Evolutionary conservation across 2,888 invertebrate species (phyloP).

Genomic region (Sphecodes monilicornis): DNA sequence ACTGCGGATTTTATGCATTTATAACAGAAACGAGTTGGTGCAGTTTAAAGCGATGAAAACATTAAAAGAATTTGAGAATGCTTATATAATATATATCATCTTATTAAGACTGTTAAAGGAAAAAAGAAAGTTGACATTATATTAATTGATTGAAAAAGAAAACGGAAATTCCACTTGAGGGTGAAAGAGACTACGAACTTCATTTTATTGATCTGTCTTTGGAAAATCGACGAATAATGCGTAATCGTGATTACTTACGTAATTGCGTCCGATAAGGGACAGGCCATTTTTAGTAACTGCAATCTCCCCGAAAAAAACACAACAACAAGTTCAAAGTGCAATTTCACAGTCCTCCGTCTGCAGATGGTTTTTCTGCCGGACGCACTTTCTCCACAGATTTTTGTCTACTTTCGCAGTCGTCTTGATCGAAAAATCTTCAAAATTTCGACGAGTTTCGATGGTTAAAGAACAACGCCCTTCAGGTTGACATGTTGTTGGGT

Average conservation of each 20-base stretch:
- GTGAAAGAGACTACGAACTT: no score
- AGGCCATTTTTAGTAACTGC: slow-evolving; percentile 55
- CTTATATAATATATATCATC: no score
- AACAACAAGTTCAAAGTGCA: neutral
- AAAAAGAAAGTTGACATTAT: neutral
- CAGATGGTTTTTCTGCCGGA: neutral
- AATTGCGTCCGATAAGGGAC: slow-evolving; percentile 54
- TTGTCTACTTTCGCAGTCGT: neutral
- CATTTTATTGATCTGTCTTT: neutral
- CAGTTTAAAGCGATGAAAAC: neutral
- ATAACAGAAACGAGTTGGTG: neutral
- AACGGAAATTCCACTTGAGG: neutral
- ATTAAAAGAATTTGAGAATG: neutral
- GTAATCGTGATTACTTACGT: slow-evolving; percentile 55
- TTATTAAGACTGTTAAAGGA: no score
- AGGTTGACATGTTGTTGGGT: slow-evolving; percentile 23
- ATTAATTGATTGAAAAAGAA: neutral
- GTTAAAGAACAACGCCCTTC: neutral
- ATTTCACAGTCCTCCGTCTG: neutral
- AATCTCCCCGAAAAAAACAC: neutral
- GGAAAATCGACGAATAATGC: neutral
- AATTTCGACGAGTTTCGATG: neutral
- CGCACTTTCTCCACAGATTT: neutral
- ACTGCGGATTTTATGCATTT: neutral
- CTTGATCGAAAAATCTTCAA: neutral